Conservation (phyloP, 2,888 invertebrate species). For the Mesorhabditis spiculigera region DNA sequence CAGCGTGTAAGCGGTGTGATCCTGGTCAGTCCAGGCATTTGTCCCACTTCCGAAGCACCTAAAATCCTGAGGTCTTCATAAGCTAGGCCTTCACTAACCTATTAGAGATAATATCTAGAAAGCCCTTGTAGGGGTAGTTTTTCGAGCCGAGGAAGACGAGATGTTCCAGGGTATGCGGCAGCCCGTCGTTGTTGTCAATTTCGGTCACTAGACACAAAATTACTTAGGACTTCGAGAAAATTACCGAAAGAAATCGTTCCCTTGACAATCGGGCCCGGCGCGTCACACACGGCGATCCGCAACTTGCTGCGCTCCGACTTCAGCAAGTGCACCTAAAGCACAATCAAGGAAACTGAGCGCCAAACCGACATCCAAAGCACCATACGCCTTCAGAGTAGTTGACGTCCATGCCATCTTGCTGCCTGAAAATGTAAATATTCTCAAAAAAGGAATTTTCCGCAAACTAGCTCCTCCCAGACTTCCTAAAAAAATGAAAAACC, state of each 20-base stretch:
- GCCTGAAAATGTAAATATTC: too few relatives aligned
- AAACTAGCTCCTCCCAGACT: too few relatives aligned
- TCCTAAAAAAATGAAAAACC: too few relatives aligned
- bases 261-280: conserved; percentile 84
- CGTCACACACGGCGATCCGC: conserved; percentile 77
- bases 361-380: too few relatives aligned
- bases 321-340: too few relatives aligned
- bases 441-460: too few relatives aligned
- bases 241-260: conserved; percentile 82
- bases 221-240: conserved; percentile 29
- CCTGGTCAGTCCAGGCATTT: conserved; percentile 81
- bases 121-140: conserved; percentile 67
- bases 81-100: conserved; percentile 63
- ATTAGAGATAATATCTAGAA: conserved; percentile 79
- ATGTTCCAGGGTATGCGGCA: conserved; percentile 88
- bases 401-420: too few relatives aligned
- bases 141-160: conserved; percentile 85
- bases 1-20: conserved; percentile 85
- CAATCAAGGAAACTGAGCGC: too few relatives aligned
- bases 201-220: conserved; percentile 73
- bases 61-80: neutral
- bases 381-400: too few relatives aligned
- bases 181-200: conserved; percentile 83
- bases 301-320: conserved; percentile 58
- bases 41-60: conserved; percentile 73